Evolutionary conservation across 2,113 vertebrate genomes (phyloP).

Genomic region (Pica pica): DNA sequence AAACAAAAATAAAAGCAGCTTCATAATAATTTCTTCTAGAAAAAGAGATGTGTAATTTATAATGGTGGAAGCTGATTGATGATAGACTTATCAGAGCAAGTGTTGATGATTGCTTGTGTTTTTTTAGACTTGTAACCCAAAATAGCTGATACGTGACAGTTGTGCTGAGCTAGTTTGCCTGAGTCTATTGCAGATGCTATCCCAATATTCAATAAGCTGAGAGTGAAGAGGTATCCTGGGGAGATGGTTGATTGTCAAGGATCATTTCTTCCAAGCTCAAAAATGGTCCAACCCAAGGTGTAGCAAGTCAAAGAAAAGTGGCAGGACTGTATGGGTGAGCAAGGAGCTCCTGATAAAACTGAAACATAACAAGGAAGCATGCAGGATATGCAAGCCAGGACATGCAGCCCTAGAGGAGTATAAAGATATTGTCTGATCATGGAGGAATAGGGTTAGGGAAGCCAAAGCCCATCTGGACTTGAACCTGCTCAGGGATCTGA

Average conservation of each 20-base stretch:
- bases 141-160: accelerated
- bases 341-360: not conserved
- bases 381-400: not conserved
- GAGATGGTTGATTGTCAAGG: not conserved
- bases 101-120: not conserved
- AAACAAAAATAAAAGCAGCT: not conserved
- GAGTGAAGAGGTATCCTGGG: not conserved
- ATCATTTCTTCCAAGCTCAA: not conserved
- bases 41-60: not conserved
- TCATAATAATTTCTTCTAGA: not conserved
- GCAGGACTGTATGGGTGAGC: not conserved
- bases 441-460: not conserved
- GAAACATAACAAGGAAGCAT: not conserved
- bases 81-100: not conserved
- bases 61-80: not conserved
- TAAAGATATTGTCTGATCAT: not conserved
- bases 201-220: not conserved
- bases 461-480: not conserved
- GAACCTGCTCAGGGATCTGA: not conserved
- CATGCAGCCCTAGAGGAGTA: not conserved
- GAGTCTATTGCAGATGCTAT: not conserved
- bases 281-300: accelerated
- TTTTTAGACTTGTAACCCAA: not conserved
- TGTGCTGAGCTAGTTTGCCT: not conserved
- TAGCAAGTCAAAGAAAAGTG: not conserved